A percentile compares a stretch with the other conserved stretches of the same genome.
Conservation (phyloP, 2,797 vertebrate genomes). For the Propithecus deckenii region DNA sequence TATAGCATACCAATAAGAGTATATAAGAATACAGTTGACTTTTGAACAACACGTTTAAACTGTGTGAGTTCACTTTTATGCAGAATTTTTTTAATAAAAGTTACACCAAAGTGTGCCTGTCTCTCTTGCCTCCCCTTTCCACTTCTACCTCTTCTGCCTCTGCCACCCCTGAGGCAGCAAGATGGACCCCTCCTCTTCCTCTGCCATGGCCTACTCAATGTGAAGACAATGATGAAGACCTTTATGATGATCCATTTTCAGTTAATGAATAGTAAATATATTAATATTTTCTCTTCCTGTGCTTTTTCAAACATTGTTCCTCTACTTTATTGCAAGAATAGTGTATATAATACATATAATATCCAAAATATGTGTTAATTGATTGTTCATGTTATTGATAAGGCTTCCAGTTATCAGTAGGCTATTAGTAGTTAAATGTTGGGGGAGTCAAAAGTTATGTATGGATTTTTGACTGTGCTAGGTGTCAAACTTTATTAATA, state of each 20-base stretch:
- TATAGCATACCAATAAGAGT: not conserved
- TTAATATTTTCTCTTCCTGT: not conserved
- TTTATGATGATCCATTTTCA: not conserved
- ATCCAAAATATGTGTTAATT: not conserved
- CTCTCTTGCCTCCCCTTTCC: not conserved
- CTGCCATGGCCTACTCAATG: not conserved
- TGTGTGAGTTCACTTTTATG: not conserved
- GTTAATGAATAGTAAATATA: not conserved
- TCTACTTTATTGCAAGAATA: not conserved
- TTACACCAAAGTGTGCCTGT: not conserved
- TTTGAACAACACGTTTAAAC: not conserved
- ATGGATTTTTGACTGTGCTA: not conserved
- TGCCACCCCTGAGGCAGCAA: not conserved
- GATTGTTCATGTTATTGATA: not conserved
- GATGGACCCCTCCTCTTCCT: not conserved
- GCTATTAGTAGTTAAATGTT: not conserved
- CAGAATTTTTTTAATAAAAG: not conserved
- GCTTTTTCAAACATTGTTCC: not conserved
- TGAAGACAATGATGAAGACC: no score
- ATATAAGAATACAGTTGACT: not conserved
- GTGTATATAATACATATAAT: not conserved
- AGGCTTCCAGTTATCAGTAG: not conserved
- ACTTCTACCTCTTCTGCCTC: not conserved
- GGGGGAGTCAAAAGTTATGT: not conserved
- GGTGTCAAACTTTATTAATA: not conserved